Evolutionary conservation across 2,113 vertebrate genomes (phyloP).

Genomic region (Pholis gunnellus): DNA sequence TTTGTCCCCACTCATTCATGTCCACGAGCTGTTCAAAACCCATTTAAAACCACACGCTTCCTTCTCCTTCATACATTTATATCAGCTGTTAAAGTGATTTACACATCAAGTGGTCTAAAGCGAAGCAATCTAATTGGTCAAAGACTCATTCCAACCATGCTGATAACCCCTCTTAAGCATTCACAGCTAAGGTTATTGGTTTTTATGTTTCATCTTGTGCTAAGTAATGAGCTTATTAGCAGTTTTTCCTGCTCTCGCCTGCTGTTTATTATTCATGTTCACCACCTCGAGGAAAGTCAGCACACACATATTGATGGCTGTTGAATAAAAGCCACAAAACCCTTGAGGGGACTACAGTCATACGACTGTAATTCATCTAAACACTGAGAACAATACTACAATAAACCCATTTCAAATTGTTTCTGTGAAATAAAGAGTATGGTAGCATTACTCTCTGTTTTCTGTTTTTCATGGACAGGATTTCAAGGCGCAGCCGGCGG

Average conservation of each 20-base stretch:
- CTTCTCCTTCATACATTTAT: not conserved
- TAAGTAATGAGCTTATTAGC: constrained; percentile 29
- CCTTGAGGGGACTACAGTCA: too few species aligned
- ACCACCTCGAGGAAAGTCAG: not conserved
- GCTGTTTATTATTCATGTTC: constrained; percentile 31
- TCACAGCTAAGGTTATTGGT: constrained; percentile 23
- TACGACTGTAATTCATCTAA: not conserved
- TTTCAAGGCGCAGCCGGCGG: not conserved
- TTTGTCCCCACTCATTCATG: not conserved
- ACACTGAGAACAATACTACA: not conserved
- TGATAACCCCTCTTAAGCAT: constrained; percentile 13
- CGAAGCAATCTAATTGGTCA: constrained; percentile 22
- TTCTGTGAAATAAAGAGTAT: not conserved
- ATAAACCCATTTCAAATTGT: not conserved
- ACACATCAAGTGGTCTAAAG: not conserved
- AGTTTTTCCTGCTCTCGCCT: not conserved
- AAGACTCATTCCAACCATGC: not conserved
- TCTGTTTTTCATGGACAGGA: not conserved
- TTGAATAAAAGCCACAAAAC: not conserved
- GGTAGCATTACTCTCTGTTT: not conserved
- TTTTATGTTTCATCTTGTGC: constrained; percentile 30
- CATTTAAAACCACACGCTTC: constrained; percentile 13
- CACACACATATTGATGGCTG: constrained; percentile 1
- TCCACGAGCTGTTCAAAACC: not conserved
- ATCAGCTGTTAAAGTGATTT: constrained; percentile 18